Conservation (phyloP, 1,140 invertebrate genomes). For the Drosophila ambigua region DNA sequence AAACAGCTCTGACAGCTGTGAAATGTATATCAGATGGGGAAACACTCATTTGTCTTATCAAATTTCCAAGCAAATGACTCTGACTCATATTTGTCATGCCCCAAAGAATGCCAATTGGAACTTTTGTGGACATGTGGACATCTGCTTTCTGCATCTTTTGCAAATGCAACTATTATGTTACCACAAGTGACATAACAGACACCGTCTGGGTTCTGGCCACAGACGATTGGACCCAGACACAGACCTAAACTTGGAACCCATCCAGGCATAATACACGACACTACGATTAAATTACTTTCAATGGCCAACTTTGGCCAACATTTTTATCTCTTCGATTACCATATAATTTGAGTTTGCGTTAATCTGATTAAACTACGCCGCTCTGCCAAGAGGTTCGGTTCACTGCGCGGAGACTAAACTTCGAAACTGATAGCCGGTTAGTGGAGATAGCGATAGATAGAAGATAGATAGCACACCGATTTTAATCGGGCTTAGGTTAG, state of each 20-base stretch:
- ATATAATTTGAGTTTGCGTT: background rate
- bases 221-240: background rate
- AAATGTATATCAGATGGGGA: conserved; percentile 2
- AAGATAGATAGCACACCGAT: conserved; percentile 49
- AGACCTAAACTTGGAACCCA: no score
- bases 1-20: no score
- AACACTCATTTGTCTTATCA: conserved; percentile 19
- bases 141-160: no score
- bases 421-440: conserved; percentile 23
- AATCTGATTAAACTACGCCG: conserved; percentile 21
- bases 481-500: conserved; percentile 26
- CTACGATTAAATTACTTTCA: no score
- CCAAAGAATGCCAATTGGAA: conserved; percentile 1
- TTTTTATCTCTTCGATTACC: no score
- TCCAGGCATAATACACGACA: no score
- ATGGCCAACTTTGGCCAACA: no score
- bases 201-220: conserved; percentile 6
- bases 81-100: conserved; percentile 18
- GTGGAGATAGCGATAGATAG: conserved; percentile 17
- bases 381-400: conserved; percentile 38
- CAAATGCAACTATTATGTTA: no score
- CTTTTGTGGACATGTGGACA: background rate
- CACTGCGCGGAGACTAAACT: background rate
- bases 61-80: conserved; percentile 10
- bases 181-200: conserved; percentile 42